Percentiles rank a stretch among this genome's conserved stretches.
These are phyloP conservation scores for Cynocephalus volans DNA, from an alignment of 2,113 vertebrate species.

Conservation along the genomic window DNA sequence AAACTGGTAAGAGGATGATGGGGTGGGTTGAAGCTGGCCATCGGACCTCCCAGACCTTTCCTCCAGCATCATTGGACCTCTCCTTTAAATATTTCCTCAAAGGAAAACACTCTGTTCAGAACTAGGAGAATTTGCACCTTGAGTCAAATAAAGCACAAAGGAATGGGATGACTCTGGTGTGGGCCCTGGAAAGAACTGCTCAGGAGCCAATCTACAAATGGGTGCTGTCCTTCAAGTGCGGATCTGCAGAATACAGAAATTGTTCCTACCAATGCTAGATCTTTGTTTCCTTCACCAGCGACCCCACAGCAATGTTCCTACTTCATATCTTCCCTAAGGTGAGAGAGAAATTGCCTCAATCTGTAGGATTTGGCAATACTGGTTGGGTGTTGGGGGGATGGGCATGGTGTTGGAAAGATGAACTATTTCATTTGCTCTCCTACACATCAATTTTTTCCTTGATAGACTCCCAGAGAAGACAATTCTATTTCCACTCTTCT, in stretches of 20 bases:
- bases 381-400: rapidly evolving
- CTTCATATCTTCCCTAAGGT: constrained; percentile 46
- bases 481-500: not conserved
- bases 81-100: constrained; percentile 27
- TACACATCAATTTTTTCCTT: not conserved
- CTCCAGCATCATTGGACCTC: not conserved
- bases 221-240: not conserved
- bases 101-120: constrained; percentile 53
- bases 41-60: no score
- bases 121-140: not conserved
- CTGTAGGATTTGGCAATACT: not conserved
- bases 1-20: no score
- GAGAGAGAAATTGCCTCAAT: not conserved
- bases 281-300: not conserved
- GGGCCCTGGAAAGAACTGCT: not conserved
- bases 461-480: not conserved
- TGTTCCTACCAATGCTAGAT: not conserved
- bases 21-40: no score
- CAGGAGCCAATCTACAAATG: not conserved
- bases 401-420: not conserved
- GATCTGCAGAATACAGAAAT: not conserved
- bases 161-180: not conserved
- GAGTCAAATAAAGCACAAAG: not conserved
- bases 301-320: not conserved
- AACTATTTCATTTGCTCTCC: not conserved